Base-by-base conservation (phyloP, 2,888 invertebrate species). In the Biston betularia region DNA sequence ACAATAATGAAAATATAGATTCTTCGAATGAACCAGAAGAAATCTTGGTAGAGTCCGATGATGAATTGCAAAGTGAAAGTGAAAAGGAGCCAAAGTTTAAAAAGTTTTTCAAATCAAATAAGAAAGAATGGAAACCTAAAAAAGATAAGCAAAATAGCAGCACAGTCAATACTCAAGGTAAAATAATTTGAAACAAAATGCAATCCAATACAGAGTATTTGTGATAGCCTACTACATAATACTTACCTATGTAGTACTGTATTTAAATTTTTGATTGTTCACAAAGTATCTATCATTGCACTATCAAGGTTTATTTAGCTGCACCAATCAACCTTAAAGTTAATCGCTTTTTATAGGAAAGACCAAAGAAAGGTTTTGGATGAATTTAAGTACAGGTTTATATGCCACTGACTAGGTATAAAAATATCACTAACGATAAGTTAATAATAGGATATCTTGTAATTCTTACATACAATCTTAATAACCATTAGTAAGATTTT, bases 91-190 rank as follows among this genome's bases (percentile, higher is more conserved):
- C 79, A 7, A 84, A 83, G 50, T 75, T 70, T 35, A 86, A 85
- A 56, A 85, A 58, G n/a, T 58, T 49, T 42, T 58, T 58, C 40
- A 58, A 86, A 62, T 60, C 79, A 6, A 85, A 84, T 45, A 86
- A 85, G 65, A 75, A 72, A 76, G 61, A 77, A 73, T 67, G 66
- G 58, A 50, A 81, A 74, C 57, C 74, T 69, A 80, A 79, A 68
- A 66, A 65, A 57, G 75, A 76, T 49, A 75, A 79, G 58, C 76
- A 78, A 60, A 75, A 77, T 57, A 75, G 78, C 48, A 84, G 84
- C 71, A 81, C 81, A 70, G 87, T 92, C 1, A 88, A 90, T 72
- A 90, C 90, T 65, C 92, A 92, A 86, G 89, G 92, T 90, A 76
- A 70, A 55, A 38, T 63, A 15, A 53, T 38, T 15, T 14, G 10